phyloP scores from a whole-genome alignment of 1,140 invertebrate genomes.

The Diprion similis region DNA sequence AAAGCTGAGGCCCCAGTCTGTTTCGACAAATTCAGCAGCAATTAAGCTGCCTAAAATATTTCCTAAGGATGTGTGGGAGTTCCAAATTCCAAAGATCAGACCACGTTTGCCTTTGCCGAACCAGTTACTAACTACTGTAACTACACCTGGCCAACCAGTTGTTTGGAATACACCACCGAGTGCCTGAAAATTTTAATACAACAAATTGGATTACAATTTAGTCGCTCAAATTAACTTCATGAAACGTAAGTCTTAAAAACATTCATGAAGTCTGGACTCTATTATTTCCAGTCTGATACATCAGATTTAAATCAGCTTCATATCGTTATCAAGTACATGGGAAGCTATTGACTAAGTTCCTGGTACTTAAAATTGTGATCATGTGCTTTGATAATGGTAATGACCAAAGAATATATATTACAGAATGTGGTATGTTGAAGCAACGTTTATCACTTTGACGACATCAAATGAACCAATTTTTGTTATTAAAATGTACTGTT shows the following conservation, averaged over 20 bases:
- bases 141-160: conserved; percentile 92
- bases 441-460: too few species aligned
- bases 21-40: conserved; percentile 84
- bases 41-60: conserved; percentile 90
- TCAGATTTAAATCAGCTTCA: too few species aligned
- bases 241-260: conserved; percentile 21
- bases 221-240: conserved; percentile 12
- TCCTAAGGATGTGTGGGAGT: conserved; percentile 94
- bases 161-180: conserved; percentile 88
- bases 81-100: conserved; percentile 95
- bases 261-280: not conserved
- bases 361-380: too few species aligned
- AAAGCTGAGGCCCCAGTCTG: conserved; percentile 91
- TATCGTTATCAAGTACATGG: too few species aligned
- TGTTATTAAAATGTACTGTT: too few species aligned
- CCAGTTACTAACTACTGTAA: conserved; percentile 94
- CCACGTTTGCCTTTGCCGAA: conserved; percentile 91
- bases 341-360: too few species aligned
- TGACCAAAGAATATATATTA: too few species aligned
- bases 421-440: too few species aligned
- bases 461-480: too few species aligned
- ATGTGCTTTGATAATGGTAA: too few species aligned
- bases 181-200: conserved; percentile 63
- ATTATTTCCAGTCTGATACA: too few species aligned
- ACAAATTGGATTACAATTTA: conserved; percentile 15